Conservation (phyloP, 2,113 vertebrate genomes). For the Rhinoptilus africanus region DNA sequence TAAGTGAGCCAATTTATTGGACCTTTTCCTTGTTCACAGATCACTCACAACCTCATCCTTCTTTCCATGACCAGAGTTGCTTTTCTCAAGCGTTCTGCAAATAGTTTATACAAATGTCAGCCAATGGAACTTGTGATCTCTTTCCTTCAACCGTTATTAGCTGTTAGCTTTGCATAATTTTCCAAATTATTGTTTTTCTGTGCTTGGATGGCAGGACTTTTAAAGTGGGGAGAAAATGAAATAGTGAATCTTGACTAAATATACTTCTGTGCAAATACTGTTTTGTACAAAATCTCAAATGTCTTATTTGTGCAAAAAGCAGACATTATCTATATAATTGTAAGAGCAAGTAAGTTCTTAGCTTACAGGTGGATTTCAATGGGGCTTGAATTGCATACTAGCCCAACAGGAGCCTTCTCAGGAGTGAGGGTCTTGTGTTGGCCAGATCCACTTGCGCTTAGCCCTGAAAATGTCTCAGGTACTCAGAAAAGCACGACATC, state of each 20-base stretch:
- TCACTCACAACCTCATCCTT: slow-evolving; percentile 51
- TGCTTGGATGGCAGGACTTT: not conserved
- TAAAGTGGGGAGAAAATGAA: not conserved
- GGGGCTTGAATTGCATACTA: not conserved
- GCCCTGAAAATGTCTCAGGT: not conserved
- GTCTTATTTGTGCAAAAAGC: not conserved
- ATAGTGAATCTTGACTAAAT: not conserved
- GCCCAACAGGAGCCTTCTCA: not conserved
- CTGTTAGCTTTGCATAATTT: not conserved
- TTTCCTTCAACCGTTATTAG: not conserved
- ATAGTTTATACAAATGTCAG: slow-evolving; percentile 32
- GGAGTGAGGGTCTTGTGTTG: not conserved
- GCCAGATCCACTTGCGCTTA: not conserved
- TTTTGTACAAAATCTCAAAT: not conserved
- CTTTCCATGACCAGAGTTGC: slow-evolving; percentile 25
- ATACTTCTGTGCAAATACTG: not conserved
- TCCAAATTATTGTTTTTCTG: not conserved
- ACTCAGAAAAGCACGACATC: not conserved
- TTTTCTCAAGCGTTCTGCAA: slow-evolving; percentile 36
- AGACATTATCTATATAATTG: not conserved
- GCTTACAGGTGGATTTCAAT: not conserved
- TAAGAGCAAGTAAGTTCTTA: not conserved
- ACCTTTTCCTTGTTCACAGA: slow-evolving; percentile 51
- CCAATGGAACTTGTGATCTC: slow-evolving; percentile 19
- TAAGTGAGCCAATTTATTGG: slow-evolving; percentile 66